A percentile compares a stretch with the other conserved stretches of the same genome.
Conservation (phyloP, 2,113 vertebrate species). For the Rhagologus leucostigma region DNA sequence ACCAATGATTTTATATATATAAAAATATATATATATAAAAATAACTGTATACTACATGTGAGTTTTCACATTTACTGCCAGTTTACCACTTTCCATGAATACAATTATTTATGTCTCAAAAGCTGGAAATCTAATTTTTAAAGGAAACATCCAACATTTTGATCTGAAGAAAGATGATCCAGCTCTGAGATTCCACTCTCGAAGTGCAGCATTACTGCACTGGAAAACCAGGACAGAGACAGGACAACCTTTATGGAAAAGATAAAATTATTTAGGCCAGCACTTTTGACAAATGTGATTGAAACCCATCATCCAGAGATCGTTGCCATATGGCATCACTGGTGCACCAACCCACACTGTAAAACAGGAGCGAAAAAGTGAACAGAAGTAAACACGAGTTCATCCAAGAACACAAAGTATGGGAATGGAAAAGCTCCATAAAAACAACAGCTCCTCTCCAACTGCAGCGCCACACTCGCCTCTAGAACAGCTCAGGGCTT, state of each 20-base stretch:
- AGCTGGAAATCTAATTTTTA: neutral
- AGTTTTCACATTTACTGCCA: neutral
- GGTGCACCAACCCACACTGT: neutral
- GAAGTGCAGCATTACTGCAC: neutral
- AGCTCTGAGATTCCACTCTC: neutral
- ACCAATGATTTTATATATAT: neutral
- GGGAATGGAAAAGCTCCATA: neutral
- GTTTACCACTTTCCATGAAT: neutral
- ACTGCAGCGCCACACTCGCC: neutral
- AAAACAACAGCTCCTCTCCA: neutral
- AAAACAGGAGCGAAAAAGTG: neutral
- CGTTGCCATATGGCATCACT: accelerated
- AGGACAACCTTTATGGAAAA: neutral
- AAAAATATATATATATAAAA: neutral
- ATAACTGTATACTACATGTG: neutral
- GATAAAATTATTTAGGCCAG: neutral
- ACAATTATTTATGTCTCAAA: neutral
- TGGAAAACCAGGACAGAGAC: neutral
- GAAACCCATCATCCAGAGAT: neutral
- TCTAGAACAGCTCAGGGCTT: neutral
- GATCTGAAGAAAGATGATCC: neutral
- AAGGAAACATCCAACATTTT: neutral
- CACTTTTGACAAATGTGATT: neutral
- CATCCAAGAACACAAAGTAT: neutral
- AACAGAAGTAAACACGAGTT: neutral